Evolutionary conservation across 2,113 vertebrate species (phyloP).

Genomic region (Clupea harengus): DNA sequence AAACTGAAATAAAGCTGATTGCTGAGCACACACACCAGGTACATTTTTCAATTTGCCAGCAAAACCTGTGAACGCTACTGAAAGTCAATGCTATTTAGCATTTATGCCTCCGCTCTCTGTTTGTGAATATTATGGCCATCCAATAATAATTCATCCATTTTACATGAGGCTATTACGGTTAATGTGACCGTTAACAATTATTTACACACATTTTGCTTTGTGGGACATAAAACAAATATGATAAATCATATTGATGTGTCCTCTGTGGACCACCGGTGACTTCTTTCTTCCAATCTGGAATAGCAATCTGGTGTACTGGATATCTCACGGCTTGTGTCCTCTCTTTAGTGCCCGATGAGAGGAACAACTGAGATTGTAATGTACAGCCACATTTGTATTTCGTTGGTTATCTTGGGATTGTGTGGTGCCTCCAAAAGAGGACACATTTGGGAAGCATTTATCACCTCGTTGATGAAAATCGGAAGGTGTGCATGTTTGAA

Average conservation of each 20-base stretch:
- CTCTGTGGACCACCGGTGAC: not conserved
- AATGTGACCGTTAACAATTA: slow-evolving; percentile 40
- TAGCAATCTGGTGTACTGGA: not conserved
- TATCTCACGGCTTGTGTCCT: not conserved
- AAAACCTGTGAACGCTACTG: not conserved
- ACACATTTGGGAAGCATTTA: not conserved
- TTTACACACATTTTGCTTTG: slow-evolving; percentile 40
- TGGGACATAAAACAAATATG: not conserved
- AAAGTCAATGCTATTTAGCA: not conserved
- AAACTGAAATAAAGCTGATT: not conserved
- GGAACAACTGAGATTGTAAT: not conserved
- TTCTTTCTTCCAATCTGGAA: not conserved
- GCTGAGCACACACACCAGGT: not conserved
- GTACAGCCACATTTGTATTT: not conserved
- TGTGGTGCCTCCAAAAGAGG: not conserved
- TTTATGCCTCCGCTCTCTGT: not conserved
- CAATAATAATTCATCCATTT: slow-evolving; percentile 34
- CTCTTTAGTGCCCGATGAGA: not conserved
- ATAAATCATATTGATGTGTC: slow-evolving; percentile 41
- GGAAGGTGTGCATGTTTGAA: not conserved
- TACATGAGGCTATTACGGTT: slow-evolving; percentile 27
- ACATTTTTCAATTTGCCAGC: not conserved
- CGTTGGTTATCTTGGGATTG: not conserved
- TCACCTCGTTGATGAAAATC: not conserved
- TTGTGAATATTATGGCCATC: not conserved